These are phyloP conservation scores for Odontamblyopus lacepedii DNA, from an alignment of 2,797 vertebrate species.

Conservation along the genomic window DNA sequence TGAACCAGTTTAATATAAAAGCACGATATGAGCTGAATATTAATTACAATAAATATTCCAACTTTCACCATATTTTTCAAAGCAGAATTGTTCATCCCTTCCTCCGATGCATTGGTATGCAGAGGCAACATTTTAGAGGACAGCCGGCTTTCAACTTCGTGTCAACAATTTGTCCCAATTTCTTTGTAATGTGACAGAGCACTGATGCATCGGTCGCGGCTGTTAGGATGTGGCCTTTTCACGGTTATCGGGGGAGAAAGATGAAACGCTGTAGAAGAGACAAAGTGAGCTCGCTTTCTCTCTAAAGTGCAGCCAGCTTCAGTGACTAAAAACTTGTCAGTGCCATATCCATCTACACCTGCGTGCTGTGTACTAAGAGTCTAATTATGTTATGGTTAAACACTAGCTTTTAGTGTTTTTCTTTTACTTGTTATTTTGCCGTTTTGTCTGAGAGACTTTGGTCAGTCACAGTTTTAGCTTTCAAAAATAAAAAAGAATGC, in stretches of 20 bases:
- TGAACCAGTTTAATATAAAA: no score
- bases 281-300: background rate
- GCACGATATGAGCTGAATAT: background rate
- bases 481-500: background rate
- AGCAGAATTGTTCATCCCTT: background rate
- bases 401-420: background rate
- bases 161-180: constrained; percentile 10
- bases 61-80: background rate
- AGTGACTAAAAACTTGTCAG: background rate
- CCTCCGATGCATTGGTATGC: background rate
- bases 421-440: background rate
- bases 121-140: constrained; percentile 1
- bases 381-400: background rate
- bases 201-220: background rate
- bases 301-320: constrained; percentile 1
- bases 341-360: background rate
- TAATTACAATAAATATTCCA: no score
- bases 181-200: constrained; percentile 3
- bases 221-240: constrained; percentile 9
- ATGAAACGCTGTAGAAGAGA: background rate
- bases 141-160: constrained; percentile 9
- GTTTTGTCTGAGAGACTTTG: background rate
- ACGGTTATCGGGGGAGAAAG: constrained; percentile 6
- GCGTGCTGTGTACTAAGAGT: background rate
- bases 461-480: background rate